Base-by-base conservation (phyloP, 2,113 vertebrate species). In the Pomatorhinus ruficollis region DNA sequence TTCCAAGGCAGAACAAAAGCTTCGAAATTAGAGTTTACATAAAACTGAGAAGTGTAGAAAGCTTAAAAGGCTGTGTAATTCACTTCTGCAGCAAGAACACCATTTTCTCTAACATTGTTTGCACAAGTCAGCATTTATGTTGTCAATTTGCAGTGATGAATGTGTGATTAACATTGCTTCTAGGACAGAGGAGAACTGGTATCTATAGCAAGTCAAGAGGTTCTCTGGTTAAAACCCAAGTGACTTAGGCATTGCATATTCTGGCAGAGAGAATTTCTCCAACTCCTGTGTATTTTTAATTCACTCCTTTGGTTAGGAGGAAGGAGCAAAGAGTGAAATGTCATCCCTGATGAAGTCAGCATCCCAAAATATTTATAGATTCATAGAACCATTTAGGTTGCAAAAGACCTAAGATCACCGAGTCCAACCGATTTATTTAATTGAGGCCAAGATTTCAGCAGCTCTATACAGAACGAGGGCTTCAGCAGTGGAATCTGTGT, bases 1-100 rank as follows among this genome's bases (percentile, higher is more conserved):
- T 95, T 94, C 93, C 87, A 92, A 93, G 81, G 90, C 85, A 89
- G 86, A 96, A 97, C 91, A 95, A 97, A 97, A 95, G 94, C 96
- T 95, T 66, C 52, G 80, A 94, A 95, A 95, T 92, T 85, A 82
- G 91, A 93, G 89, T 89, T 95, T 97, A 95, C 85, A 53, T 94
- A 96, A 94, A 96, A 90, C 57, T 69, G 83, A 52, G 77, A 78
- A 87, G 83, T 63, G 76, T 63, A 54, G 95, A 90, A 92, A 83
- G 87, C 93, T 83, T 90, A 91, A 94, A 97, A 90, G 89, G 90
- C 85, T 96, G 72, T 76, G 57, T 70, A 90, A 95, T 93, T 96
- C 93, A 84, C 86, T 97, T 85, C 68, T 94, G 87, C 87, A 77
- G 65, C 87, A 90, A 93, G 96, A 95, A 87, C 76, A 90, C 94